A percentile compares a stretch with the other conserved stretches of the same genome.
phyloP scores from a whole-genome alignment of 1,140 invertebrate genomes.

The Temnothorax curvispinosus region DNA sequence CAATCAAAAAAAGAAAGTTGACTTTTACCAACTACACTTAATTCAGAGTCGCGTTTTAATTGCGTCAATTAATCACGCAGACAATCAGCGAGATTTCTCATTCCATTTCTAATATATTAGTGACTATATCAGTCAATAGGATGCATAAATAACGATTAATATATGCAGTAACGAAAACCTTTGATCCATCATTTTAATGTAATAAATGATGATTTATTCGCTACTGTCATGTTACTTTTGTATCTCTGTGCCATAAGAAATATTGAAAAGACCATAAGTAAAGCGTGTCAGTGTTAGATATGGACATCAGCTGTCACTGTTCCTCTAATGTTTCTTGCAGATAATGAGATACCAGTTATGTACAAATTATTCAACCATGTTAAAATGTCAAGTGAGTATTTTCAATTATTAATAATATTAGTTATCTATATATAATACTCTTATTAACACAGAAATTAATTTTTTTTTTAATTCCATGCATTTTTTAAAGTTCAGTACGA shows the following conservation, averaged over 20 bases:
- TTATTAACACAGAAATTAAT: neutral
- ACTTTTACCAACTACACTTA: neutral
- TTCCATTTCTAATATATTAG: neutral
- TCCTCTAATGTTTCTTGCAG: neutral
- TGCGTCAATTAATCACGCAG: neutral
- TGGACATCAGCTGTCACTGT: neutral
- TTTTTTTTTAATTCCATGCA: neutral
- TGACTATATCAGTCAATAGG: neutral
- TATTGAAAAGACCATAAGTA: constrained; percentile 28
- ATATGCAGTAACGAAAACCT: neutral
- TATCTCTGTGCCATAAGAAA: neutral
- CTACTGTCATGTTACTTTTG: neutral
- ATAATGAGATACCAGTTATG: neutral
- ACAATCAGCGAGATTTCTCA: neutral
- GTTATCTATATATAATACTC: neutral
- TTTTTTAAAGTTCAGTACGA: neutral
- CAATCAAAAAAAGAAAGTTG: neutral
- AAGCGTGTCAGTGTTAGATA: constrained; percentile 31
- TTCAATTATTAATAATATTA: neutral
- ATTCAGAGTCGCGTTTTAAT: neutral
- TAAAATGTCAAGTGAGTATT: neutral
- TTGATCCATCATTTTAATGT: neutral
- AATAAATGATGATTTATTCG: constrained; percentile 18
- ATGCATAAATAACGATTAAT: neutral
- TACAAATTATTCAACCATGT: neutral